Evolutionary conservation across 2,888 invertebrate genomes (phyloP), one percentile per base, ranked within the genome.

Genomic region (Magallana nippona): DNA sequence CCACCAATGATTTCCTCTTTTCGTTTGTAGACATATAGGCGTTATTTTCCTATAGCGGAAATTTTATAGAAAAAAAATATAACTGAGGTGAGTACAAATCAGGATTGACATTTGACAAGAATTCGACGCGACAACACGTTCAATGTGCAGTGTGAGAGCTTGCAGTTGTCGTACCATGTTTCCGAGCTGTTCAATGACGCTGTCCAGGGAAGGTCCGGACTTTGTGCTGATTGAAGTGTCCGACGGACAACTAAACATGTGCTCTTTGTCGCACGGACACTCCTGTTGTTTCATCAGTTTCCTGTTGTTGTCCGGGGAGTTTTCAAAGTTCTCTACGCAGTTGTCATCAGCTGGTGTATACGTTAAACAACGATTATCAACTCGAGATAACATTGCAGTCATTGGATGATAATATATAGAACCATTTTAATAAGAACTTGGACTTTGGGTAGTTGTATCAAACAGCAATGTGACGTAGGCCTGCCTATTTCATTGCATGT

Each of bases 201-300:
- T 80, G 79, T 87, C 86, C 13, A 79, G 71, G 56, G 80, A 82
- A 62, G 82, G 80, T 3, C 85, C 82, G 2, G 89, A 88, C 81
- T 91, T 91, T 11, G 90, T 89, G 56, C 90, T 91, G 55, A 91
- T 90, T 22, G 89, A 89, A 60, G 90, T 88, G 83, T 91, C 95
- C 71, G 96, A 95, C 0, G 97, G 96, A 94, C 99, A 99, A 93
- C 97, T 97, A 94, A 98, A 97, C 93, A 94, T 99, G 95, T 99
- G 99, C 92, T 99, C 99, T 17, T 97, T 96, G 94, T 99, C 99
- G 91, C 99, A 99, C 96, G 99, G 98, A 94, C 99, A 99, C 56
- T 91, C 89, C 78, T 93, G 93, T 86, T 98, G 97, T 94, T 98
- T 98, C 1, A 97, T 96, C 94, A 97, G 99, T 91, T 97, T 96